A percentile compares a stretch with the other conserved stretches of the same genome.
These are phyloP conservation scores for Nicator chloris DNA, from an alignment of 2,113 vertebrate genomes.

Conservation along the genomic window DNA sequence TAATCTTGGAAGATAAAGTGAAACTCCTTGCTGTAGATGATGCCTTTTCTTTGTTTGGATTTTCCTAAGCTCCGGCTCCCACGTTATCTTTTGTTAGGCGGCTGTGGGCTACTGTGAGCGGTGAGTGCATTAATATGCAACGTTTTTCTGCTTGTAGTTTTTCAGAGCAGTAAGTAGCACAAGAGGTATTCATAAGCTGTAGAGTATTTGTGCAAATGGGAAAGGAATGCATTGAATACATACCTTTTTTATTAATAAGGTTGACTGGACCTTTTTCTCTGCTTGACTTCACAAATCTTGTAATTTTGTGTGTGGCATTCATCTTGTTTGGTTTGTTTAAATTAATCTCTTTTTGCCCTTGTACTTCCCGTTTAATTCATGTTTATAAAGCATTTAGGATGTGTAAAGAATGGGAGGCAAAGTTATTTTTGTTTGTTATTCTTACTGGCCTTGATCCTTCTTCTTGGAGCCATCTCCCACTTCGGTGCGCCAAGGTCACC, in stretches of 20 bases:
- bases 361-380: neutral
- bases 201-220: neutral
- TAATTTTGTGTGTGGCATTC: neutral
- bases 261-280: neutral
- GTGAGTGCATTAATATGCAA: conserved; percentile 4
- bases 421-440: conserved; percentile 22
- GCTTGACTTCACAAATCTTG: conserved; percentile 10
- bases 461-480: neutral
- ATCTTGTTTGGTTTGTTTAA: conserved; percentile 14
- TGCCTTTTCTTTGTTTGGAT: neutral
- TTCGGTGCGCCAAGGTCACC: neutral
- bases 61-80: neutral
- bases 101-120: neutral
- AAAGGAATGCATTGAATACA: conserved; percentile 20
- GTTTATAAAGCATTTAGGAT: conserved; percentile 38
- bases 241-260: neutral
- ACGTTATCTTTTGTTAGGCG: neutral
- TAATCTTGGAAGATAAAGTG: neutral
- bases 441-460: neutral
- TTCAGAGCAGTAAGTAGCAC: neutral
- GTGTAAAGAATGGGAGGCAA: neutral
- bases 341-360: conserved; percentile 36
- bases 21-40: neutral
- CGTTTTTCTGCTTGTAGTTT: neutral
- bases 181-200: conserved; percentile 1